Evolutionary conservation across 2,797 vertebrate genomes (phyloP).

Genomic region (Lutra lutra): DNA sequence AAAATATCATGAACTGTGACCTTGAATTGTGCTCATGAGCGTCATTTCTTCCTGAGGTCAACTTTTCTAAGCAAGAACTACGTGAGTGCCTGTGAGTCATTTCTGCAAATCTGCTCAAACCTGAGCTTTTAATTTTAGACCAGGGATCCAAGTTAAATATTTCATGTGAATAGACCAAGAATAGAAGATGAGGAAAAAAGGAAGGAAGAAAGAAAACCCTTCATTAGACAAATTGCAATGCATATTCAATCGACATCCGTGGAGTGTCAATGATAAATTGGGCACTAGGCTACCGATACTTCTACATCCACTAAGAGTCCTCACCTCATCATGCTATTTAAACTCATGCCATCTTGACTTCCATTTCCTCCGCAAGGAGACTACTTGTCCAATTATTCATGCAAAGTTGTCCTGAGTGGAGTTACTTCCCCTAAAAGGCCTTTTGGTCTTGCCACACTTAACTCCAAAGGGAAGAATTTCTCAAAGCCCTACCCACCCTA

Average conservation of each 20-base stretch:
- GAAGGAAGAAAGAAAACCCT: constrained; percentile 59
- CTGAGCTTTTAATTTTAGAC: constrained; percentile 75
- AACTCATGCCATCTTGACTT: neutral
- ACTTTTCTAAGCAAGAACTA: neutral
- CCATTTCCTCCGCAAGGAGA: constrained; percentile 3
- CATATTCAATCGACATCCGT: constrained; percentile 9
- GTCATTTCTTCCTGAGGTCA: neutral
- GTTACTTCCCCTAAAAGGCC: neutral
- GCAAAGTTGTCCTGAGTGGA: neutral
- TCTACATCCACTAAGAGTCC: neutral
- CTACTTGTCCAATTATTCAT: neutral
- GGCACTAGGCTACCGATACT: neutral
- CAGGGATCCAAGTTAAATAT: constrained; percentile 71
- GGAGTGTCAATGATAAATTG: neutral
- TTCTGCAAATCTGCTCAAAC: constrained; percentile 60
- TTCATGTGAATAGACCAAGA: constrained; percentile 75
- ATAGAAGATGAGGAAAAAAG: constrained; percentile 67
- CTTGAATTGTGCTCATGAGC: neutral
- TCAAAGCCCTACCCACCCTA: neutral
- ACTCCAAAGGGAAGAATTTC: constrained; percentile 2
- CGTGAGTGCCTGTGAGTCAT: constrained; percentile 31
- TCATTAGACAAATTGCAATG: constrained; percentile 47
- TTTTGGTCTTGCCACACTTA: neutral
- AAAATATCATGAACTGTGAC: neutral
- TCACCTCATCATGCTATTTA: neutral